phyloP scores from a whole-genome alignment of 2,888 invertebrate genomes.

The Campoplex nolae region DNA sequence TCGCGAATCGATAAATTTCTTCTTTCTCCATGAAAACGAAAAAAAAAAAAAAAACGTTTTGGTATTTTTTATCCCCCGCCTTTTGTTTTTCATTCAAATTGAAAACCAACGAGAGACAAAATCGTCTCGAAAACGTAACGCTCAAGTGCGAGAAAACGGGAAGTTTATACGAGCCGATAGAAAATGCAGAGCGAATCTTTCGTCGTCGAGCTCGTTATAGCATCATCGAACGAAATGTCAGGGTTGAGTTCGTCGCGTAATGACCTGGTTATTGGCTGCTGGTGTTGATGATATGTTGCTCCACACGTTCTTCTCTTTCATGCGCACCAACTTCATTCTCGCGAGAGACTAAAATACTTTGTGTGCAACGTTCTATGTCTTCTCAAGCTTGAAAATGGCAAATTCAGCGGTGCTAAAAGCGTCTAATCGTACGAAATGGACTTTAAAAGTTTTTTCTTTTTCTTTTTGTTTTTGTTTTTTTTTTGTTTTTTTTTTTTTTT shows the following conservation, averaged over 20 bases:
- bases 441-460: neutral
- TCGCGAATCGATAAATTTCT: neutral
- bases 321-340: conserved; percentile 5
- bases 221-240: conserved; percentile 78
- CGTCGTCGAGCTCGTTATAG: conserved; percentile 56
- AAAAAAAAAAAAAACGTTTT: neutral
- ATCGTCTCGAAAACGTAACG: neutral
- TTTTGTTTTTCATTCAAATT: neutral
- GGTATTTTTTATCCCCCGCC: neutral
- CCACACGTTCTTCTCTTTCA: conserved; percentile 1
- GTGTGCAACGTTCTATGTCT: neutral
- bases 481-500: too few species aligned
- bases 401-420: neutral
- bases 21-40: neutral
- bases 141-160: conserved; percentile 13
- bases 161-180: conserved; percentile 34
- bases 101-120: neutral
- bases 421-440: neutral
- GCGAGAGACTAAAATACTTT: conserved; percentile 16
- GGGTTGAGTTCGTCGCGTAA: conserved; percentile 77
- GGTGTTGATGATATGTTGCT: conserved; percentile 53
- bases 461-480: too few species aligned
- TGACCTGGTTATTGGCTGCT: conserved; percentile 75
- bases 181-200: conserved; percentile 18
- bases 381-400: conserved; percentile 1